A percentile compares a stretch with the other conserved stretches of the same genome.
phyloP scores from a whole-genome alignment of 2,888 invertebrate genomes.

The Andrena dorsata region DNA sequence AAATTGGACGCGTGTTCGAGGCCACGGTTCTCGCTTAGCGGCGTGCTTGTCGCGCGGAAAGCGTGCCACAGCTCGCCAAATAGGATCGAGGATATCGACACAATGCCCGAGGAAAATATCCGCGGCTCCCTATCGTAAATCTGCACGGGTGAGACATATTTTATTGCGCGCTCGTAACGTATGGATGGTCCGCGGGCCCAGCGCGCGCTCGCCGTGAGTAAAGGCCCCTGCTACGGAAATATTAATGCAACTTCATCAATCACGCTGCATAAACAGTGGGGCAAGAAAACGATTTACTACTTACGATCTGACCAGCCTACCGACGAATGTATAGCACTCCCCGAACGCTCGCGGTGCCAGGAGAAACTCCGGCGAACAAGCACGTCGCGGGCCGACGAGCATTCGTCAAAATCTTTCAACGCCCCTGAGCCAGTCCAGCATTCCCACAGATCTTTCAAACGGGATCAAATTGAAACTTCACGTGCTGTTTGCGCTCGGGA shows the following conservation, averaged over 20 bases:
- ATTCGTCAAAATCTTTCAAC: constrained; percentile 65
- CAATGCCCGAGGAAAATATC: constrained; percentile 50
- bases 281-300: constrained; percentile 69
- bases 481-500: constrained; percentile 10
- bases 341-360: constrained; percentile 22
- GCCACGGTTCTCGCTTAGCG: constrained; percentile 10
- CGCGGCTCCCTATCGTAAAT: constrained; percentile 63
- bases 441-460: constrained; percentile 39
- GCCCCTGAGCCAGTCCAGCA: constrained; percentile 7
- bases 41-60: constrained; percentile 10
- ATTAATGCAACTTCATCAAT: constrained; percentile 76
- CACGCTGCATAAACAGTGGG: constrained; percentile 71
- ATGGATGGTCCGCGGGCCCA: constrained; percentile 52
- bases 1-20: constrained; percentile 17
- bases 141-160: constrained; percentile 68
- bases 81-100: constrained; percentile 49
- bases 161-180: constrained; percentile 67
- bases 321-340: constrained; percentile 57
- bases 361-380: constrained; percentile 48
- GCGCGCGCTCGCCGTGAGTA: constrained; percentile 37
- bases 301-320: constrained; percentile 59
- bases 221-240: constrained; percentile 64
- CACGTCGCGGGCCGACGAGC: constrained; percentile 35
- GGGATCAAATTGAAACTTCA: constrained; percentile 47
- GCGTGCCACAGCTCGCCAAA: constrained; percentile 27